These are phyloP conservation scores for Percina caprodes DNA, from an alignment of 2,113 vertebrate genomes.

Conservation along the genomic window DNA sequence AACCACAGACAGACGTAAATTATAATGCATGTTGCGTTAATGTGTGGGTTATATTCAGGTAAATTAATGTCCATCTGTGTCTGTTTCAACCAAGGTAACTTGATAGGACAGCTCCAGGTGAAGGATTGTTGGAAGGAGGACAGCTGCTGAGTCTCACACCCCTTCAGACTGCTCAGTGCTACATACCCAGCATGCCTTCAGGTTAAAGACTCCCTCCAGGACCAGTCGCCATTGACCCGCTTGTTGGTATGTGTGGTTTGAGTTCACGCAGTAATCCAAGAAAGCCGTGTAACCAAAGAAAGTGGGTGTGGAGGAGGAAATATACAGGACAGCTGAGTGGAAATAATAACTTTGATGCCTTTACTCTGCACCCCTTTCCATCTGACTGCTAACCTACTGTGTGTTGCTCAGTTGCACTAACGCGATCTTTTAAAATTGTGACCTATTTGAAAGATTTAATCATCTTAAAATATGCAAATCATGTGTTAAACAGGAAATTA, in stretches of 20 bases:
- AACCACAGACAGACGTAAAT: not conserved
- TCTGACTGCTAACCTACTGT: not conserved
- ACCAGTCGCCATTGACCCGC: constrained; percentile 12
- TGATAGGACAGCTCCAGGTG: constrained; percentile 40
- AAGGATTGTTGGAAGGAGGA: constrained; percentile 47
- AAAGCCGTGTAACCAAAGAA: constrained; percentile 31
- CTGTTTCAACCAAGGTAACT: not conserved
- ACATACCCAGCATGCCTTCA: constrained; percentile 61
- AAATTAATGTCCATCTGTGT: constrained; percentile 40
- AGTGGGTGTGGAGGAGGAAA: constrained; percentile 26
- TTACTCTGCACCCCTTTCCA: not conserved
- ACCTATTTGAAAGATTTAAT: not conserved
- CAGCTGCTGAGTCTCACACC: constrained; percentile 53
- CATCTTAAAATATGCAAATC: constrained; percentile 4
- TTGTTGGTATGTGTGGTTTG: constrained; percentile 48
- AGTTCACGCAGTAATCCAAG: constrained; percentile 38
- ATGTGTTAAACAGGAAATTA: constrained; percentile 24
- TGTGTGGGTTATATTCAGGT: constrained; percentile 11
- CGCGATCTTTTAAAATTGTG: not conserved
- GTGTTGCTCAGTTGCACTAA: not conserved
- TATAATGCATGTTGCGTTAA: not conserved
- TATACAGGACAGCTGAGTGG: constrained; percentile 56
- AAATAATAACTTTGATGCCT: constrained; percentile 49
- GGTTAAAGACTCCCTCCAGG: constrained; percentile 48
- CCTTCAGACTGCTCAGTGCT: constrained; percentile 3